Evolutionary conservation across 1,140 invertebrate genomes (phyloP), one percentile per base, ranked within the genome.

Genomic region (Cheumatopsyche charites): DNA sequence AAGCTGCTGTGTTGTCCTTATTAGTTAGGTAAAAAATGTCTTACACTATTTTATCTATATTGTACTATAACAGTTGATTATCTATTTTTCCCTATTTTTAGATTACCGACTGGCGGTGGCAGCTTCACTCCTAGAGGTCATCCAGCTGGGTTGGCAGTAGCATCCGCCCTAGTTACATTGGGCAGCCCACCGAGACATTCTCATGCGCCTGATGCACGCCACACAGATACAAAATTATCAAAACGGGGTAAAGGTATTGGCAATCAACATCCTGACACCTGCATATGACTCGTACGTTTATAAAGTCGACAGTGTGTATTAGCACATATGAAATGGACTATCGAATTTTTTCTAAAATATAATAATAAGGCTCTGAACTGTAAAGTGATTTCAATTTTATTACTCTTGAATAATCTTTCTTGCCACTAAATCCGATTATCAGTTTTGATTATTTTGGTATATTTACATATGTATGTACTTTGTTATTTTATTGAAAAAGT

Each of bases 1-100:
- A 93, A 80, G 95, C 96, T 42, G 96, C 96, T 55, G 94, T 98
- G 78, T 85, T 98, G 70, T 96, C 95, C 68, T 88, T 98, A 76
- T 87, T 98, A 81, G 91, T 98, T 79, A 90, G 94, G 79, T 78
- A 67, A 49, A 3, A 13, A 5, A 49, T 13, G 3, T 49, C 13
- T 5, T 13, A 15, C 19, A 9, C 9, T 4, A 36, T 4, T 36
- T 36, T 36, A 4, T 9, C 9, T 3, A 36, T 4, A 4, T 4
- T 36, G 29, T 36, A 36, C 9, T 36, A 6, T 6, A 47, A 15
- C 7, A 17, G 1, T 2, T n/a, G 15, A 17, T 52, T 52, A 2
- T 52, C 47, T 17, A 17, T 52, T 17, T 17, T 23, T 15, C 19
- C 5, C 21, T 23, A 9, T 19, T 55, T 19, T 55, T 21, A 76